Evolutionary conservation across 2,888 invertebrate species (phyloP).

Genomic region (Drosophila peninsularis): DNA sequence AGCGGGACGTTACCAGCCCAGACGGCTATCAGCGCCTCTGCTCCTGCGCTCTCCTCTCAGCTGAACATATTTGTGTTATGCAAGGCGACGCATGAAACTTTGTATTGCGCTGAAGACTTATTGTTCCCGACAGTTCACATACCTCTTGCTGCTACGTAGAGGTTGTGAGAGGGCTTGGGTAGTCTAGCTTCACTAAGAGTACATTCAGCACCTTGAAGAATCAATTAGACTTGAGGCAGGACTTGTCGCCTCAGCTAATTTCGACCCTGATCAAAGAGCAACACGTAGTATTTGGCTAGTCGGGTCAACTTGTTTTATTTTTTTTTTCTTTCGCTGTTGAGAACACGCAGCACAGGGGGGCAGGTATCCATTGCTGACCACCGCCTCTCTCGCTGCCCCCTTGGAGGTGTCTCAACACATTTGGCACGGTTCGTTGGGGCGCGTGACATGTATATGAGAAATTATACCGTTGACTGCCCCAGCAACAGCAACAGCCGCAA

Average conservation of each 20-base stretch:
- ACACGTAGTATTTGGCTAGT: slow-evolving; percentile 15
- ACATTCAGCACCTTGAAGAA: not conserved
- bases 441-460: slow-evolving; percentile 80
- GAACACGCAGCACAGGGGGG: slow-evolving; percentile 19
- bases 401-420: slow-evolving; percentile 66
- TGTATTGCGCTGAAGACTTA: slow-evolving; percentile 42
- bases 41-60: slow-evolving; percentile 22
- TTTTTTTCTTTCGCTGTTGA: not conserved
- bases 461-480: slow-evolving; percentile 80
- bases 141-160: not conserved
- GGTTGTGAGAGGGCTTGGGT: not conserved
- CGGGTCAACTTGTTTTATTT: not conserved
- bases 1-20: slow-evolving; percentile 54
- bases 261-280: not conserved
- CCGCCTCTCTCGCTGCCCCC: slow-evolving; percentile 1
- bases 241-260: not conserved
- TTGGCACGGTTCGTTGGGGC: slow-evolving; percentile 74
- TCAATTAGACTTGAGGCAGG: not conserved
- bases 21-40: slow-evolving; percentile 39
- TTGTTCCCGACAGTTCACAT: slow-evolving; percentile 20
- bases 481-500: slow-evolving; percentile 28
- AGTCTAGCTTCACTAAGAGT: too few species aligned
- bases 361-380: slow-evolving; percentile 35
- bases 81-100: slow-evolving; percentile 61
- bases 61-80: slow-evolving; percentile 61